Evolutionary conservation across 2,888 invertebrate species (phyloP).

Genomic region (Bhutanitis thaidina): DNA sequence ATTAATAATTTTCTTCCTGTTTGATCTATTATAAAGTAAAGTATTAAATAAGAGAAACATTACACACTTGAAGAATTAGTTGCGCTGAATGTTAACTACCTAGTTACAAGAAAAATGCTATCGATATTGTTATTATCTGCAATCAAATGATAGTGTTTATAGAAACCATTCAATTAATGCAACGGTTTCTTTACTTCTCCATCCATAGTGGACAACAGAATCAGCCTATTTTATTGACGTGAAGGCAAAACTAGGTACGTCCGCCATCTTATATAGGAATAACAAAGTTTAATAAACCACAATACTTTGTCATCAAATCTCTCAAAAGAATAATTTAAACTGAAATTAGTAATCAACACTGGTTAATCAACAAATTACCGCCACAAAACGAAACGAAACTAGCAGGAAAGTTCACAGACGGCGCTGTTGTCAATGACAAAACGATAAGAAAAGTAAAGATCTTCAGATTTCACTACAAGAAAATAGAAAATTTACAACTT

Average conservation of each 20-base stretch:
- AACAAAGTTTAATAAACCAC: conserved; percentile 21
- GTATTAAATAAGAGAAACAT: too few relatives aligned
- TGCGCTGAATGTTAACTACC: too few relatives aligned
- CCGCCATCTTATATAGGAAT: conserved; percentile 37
- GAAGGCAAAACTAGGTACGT: conserved; percentile 24
- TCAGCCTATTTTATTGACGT: conserved; percentile 13
- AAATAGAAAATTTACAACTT: conserved; percentile 4
- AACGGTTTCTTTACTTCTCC: too few relatives aligned
- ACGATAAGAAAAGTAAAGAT: conserved; percentile 24
- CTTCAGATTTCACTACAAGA: conserved; percentile 9
- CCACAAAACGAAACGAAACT: conserved; percentile 43
- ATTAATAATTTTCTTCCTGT: too few relatives aligned
- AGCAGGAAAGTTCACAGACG: conserved; percentile 49
- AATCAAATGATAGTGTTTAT: too few relatives aligned
- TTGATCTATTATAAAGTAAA: too few relatives aligned
- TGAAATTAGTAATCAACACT: conserved; percentile 27
- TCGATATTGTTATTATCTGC: too few relatives aligned
- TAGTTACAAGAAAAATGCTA: too few relatives aligned
- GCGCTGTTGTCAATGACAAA: conserved; percentile 62
- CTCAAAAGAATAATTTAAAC: not conserved
- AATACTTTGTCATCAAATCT: not conserved
- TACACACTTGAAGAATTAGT: too few relatives aligned
- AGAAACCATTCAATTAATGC: too few relatives aligned
- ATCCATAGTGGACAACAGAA: not conserved
- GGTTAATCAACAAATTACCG: conserved; percentile 47